phyloP scores from a whole-genome alignment of 2,888 invertebrate genomes.

The Agrilus biguttatus region DNA sequence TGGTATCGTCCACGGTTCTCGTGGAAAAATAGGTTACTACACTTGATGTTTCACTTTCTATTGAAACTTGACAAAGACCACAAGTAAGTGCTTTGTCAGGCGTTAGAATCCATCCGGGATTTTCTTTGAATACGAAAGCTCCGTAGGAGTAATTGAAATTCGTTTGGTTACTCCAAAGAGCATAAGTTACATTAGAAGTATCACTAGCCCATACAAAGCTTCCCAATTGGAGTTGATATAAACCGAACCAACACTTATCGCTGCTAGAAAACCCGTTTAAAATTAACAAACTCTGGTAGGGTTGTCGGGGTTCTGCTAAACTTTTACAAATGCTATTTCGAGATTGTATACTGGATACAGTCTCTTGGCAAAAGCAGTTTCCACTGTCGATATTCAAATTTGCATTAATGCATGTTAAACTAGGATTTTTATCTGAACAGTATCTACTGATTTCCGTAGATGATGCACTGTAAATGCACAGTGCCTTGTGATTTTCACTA shows the following conservation, averaged over 20 bases:
- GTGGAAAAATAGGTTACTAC: too few relatives aligned
- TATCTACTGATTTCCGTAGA: neutral
- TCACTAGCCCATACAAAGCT: constrained; percentile 3
- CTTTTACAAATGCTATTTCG: constrained; percentile 5
- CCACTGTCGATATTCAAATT: constrained; percentile 4
- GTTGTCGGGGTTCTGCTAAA: constrained; percentile 6
- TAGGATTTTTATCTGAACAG: constrained; percentile 3
- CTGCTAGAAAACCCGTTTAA: constrained; percentile 1
- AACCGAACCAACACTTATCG: constrained; percentile 7
- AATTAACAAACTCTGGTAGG: constrained; percentile 5
- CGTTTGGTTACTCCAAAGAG: constrained; percentile 2
- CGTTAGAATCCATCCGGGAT: constrained; percentile 6
- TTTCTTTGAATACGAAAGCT: constrained; percentile 4
- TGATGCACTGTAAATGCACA: constrained; percentile 5
- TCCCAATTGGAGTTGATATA: neutral
- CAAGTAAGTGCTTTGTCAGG: constrained; percentile 4
- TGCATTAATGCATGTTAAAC: constrained; percentile 5
- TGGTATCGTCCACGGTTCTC: too few relatives aligned
- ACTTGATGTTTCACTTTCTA: constrained; percentile 3
- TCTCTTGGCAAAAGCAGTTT: constrained; percentile 5
- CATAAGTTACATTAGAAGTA: neutral
- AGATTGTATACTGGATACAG: neutral
- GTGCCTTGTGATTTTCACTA: constrained; percentile 1
- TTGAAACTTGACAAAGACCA: constrained; percentile 6
- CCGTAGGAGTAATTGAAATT: constrained; percentile 4